Base-by-base conservation (phyloP, 35 echinoderm and acorn worm genomes). In the Apostichopus japonicus region DNA sequence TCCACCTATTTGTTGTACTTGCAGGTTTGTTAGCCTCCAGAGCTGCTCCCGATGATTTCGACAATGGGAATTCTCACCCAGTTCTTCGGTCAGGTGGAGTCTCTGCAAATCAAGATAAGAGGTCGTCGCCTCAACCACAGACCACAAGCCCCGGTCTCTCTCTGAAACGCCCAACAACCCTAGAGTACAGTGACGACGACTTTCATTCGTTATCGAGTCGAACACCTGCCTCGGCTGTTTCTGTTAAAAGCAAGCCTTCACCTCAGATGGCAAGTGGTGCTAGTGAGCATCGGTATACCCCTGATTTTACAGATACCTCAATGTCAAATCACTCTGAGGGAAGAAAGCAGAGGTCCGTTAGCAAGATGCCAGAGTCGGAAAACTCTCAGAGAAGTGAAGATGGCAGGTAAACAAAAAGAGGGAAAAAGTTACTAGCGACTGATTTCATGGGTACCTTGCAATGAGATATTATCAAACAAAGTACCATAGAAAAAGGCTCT, bases 161-260 rank as follows among this genome's bases (percentile, higher is more conserved):
- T 10, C 81, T 84, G 54, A 58, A 22, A 24, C 86, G 86, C 5
- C 86, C 86, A 89, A 89, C 86, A 27, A 89, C 86, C 63, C 61
- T 89, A 53, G 86, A 89, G 14, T 89, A 89, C 86, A 89, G 86
- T 52, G 86, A 89, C 24, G 67, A 89, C 72, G 86, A 89, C 21
- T 89, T 89, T 54, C 86, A 89, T 25, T 27, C 61, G 6, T 19
- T 72, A 19, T 89, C 86, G 5, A 89, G 52, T 17, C 19, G 44
- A 25, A 72, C 86, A 21, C 71, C 71, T 0, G 56, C 24, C 8
- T 89, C 86, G 2, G 27, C 27, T 1, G 86, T 0, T 19, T 24
- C 86, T 52, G 23, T 15, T 53, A 73, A 54, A 7, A 15, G 86
- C 22, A 61, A 13, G 23, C 22, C 6, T 9, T 67, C 86, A 67